Base-by-base conservation (phyloP, 2,113 vertebrate species). In the Zapus hudsonius region DNA sequence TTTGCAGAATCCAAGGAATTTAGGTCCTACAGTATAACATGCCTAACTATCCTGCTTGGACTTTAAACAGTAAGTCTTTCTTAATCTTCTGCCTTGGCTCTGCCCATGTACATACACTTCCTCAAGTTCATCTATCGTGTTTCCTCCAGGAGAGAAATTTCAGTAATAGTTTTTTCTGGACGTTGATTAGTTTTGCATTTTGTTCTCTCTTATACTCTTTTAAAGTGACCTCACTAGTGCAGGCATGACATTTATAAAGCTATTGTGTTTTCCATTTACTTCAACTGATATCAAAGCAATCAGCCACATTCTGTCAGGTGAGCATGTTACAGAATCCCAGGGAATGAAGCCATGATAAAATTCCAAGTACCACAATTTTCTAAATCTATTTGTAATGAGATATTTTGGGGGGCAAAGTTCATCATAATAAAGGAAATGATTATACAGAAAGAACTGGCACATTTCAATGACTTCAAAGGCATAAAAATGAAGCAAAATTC, bases 311-410 rank as follows among this genome's bases (percentile, higher is more conserved):
- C 87, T 95, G 6, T 61, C 76, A 22, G 9, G 52, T 27, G 88
- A 95, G 47, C 0, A 1, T 38, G 10, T 87, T 75, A 75, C 59
- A 89, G 67, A 79, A 44, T 81, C 95, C 40, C 38, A 70, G 22
- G 84, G 7, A 61, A 79, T 86, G n/a, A 63, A 44, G 80, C 85
- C 31, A 12, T 17, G 42, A 82, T 25, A 73, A 44, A 91, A 93
- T 83, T 87, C 17, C 16, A 92, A 95, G 81, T 13, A 23, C 5
- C 0, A 0, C 4, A 61, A 38, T 90, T 95, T 90, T 31, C 75
- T 92, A 92, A 89, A 90, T 95, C 40, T 94, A 27, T 61, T 96
- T 88, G 59, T 85, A 52, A 94, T 93, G 78, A 82, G 44, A 74
- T 25, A 36, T 67, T 93, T 81, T 69, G 69, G 5, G 5, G 81